These are phyloP conservation scores for Synanthedon myopaeformis DNA, from an alignment of 2,888 invertebrate genomes.

Conservation along the genomic window DNA sequence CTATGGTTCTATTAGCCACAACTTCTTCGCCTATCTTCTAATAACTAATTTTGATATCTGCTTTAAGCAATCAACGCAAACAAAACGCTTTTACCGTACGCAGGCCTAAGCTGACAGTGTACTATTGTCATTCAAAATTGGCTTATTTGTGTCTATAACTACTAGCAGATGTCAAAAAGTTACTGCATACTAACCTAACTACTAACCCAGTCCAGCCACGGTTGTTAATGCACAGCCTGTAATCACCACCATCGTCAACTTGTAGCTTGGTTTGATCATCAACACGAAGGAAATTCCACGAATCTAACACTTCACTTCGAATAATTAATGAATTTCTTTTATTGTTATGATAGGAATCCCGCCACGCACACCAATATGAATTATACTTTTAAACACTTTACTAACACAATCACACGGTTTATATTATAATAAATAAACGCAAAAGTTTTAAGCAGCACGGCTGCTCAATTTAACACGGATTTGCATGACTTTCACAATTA, in stretches of 20 bases:
- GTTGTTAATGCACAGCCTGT: conserved; percentile 63
- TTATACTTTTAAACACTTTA: conserved; percentile 29
- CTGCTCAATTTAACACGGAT: conserved; percentile 44
- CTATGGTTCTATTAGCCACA: conserved; percentile 66
- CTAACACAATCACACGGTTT: conserved; percentile 25
- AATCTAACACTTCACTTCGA: conserved; percentile 40
- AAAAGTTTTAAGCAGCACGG: conserved; percentile 34
- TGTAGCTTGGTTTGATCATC: conserved; percentile 48
- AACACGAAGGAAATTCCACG: conserved; percentile 64
- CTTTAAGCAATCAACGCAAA: conserved; percentile 15
- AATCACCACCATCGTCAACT: conserved; percentile 50
- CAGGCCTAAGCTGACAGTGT: background rate
- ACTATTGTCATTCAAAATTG: background rate
- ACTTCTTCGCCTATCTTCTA: conserved; percentile 60
- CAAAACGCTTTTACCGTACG: background rate
- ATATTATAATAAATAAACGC: conserved; percentile 23
- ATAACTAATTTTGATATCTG: conserved; percentile 52
- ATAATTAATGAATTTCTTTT: background rate
- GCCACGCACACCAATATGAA: conserved; percentile 32
- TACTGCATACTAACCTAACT: conserved; percentile 39
- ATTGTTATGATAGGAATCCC: conserved; percentile 2
- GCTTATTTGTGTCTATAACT: background rate
- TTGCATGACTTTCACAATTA: conserved; percentile 46
- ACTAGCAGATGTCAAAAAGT: conserved; percentile 48
- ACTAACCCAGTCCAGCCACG: conserved; percentile 54